Evolutionary conservation across 30 jellyfish, hydroid and myxozoan genomes (phyloP).

Genomic region (Rhopilema esculentum): DNA sequence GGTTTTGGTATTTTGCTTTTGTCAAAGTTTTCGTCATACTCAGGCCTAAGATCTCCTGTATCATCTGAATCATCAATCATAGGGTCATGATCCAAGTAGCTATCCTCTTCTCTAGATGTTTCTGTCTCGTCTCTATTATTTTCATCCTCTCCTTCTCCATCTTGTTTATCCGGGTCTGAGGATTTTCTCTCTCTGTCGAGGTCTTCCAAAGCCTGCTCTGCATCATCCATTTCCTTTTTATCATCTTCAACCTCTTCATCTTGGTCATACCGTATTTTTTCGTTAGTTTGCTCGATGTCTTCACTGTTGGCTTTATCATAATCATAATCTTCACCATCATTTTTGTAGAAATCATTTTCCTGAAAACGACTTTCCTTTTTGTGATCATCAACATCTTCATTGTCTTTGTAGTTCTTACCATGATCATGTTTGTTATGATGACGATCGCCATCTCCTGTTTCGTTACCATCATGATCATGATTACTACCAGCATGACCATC

Average conservation of each 20-base stretch:
- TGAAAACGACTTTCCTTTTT: background rate
- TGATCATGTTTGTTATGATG: background rate
- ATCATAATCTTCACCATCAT: background rate
- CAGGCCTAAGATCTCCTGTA: background rate
- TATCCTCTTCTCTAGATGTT: background rate
- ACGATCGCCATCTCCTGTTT: background rate
- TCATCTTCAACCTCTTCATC: background rate
- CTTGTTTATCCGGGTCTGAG: background rate
- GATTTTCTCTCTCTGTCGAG: background rate
- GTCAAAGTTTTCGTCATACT: background rate
- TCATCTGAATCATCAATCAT: background rate
- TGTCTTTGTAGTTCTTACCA: background rate
- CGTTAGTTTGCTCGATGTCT: no score
- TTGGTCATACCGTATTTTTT: no score
- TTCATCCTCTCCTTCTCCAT: background rate
- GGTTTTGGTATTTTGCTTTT: background rate
- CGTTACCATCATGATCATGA: background rate
- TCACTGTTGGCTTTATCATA: no score
- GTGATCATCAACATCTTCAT: background rate
- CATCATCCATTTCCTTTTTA: conserved; percentile 10
- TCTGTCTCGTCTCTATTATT: background rate
- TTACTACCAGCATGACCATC: no score
- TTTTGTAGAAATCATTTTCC: background rate
- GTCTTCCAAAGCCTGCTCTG: background rate
- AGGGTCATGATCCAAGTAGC: background rate